These are phyloP conservation scores for Coregonus suidteri DNA, from an alignment of 2,797 vertebrate species.

Conservation along the genomic window DNA sequence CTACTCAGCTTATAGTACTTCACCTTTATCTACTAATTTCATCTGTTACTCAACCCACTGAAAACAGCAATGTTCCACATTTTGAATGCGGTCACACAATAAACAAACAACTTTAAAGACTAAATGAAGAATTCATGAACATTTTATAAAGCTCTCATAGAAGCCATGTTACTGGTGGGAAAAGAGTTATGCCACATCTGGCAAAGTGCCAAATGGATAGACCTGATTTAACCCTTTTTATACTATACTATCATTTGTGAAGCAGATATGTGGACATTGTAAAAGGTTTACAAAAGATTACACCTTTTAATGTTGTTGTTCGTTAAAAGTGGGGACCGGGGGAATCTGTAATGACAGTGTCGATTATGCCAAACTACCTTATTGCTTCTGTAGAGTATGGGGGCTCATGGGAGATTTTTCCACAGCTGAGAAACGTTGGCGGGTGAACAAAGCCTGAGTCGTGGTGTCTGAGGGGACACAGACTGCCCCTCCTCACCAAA, in stretches of 20 bases:
- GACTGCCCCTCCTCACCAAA: constrained; percentile 42
- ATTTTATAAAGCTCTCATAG: not conserved
- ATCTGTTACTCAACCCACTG: not conserved
- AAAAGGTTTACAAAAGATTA: not conserved
- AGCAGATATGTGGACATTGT: not conserved
- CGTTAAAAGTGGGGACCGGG: constrained; percentile 1
- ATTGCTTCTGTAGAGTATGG: constrained; percentile 70
- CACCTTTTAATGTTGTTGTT: not conserved
- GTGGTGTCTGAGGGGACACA: constrained; percentile 46
- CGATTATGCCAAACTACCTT: constrained; percentile 76
- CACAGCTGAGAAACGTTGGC: constrained; percentile 62
- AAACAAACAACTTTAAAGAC: not conserved
- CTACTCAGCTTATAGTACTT: not conserved
- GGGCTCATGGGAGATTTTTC: constrained; percentile 71
- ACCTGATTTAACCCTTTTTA: not conserved
- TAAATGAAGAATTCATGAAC: not conserved
- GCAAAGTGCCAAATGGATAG: too few species aligned
- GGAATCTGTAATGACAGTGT: constrained; percentile 65
- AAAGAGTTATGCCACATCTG: too few species aligned
- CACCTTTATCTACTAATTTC: not conserved
- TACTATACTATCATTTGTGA: not conserved
- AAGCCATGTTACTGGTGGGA: not conserved
- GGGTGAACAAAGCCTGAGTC: constrained; percentile 69
- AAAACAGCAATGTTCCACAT: too few species aligned
- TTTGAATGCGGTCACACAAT: too few species aligned